phyloP scores from a whole-genome alignment of 2,797 vertebrate genomes.

The Eulemur albifrons region DNA sequence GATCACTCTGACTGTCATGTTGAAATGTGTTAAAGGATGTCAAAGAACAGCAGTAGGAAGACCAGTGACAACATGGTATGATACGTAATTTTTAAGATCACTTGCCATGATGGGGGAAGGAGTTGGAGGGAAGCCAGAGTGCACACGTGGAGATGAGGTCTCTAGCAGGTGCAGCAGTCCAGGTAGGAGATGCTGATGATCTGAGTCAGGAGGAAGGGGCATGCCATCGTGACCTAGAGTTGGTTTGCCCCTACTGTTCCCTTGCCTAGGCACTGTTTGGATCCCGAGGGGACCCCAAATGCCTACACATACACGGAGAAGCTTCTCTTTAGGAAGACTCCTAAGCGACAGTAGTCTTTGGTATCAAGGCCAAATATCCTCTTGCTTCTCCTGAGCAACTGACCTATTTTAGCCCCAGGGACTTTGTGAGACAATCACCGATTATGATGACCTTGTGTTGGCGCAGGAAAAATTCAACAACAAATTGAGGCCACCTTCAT shows the following conservation, averaged over 20 bases:
- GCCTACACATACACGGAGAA: not conserved
- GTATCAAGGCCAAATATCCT: not conserved
- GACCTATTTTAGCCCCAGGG: not conserved
- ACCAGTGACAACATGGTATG: not conserved
- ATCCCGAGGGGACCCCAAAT: not conserved
- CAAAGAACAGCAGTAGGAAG: constrained; percentile 5
- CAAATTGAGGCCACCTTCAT: not conserved
- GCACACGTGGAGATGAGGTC: not conserved
- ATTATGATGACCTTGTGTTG: not conserved
- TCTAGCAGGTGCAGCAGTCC: not conserved
- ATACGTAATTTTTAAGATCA: not conserved
- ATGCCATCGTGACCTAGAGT: rapidly evolving
- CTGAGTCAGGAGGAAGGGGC: not conserved
- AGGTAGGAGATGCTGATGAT: not conserved
- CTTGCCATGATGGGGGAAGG: not conserved
- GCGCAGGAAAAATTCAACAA: not conserved
- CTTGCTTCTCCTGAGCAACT: not conserved
- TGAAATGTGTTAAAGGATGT: not conserved
- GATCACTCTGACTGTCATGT: not conserved
- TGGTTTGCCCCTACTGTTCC: not conserved
- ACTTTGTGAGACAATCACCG: not conserved
- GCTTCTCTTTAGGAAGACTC: not conserved
- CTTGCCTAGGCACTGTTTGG: too few relatives aligned
- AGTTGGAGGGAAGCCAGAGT: not conserved
- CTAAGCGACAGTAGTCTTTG: not conserved